Evolutionary conservation across 1,140 invertebrate species (phyloP), one percentile per base, ranked within the genome.

Genomic region (Laupala kohalensis): DNA sequence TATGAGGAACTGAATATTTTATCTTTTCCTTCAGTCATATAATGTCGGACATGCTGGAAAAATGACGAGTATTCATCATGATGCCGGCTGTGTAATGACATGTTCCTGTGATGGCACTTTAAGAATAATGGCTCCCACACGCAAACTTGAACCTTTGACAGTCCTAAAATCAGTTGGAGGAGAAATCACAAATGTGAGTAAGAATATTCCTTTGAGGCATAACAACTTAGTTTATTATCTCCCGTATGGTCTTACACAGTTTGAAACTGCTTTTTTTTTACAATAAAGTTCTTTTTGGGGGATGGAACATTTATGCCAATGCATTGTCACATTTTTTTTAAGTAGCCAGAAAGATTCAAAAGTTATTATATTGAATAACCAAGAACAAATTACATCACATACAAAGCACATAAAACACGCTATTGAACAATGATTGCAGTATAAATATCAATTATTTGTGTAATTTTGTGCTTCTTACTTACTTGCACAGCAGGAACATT

Each of bases 51-150:
- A 73, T 24, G 70, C 63, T 3, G 69, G 28, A 74, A 76, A 74
- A 67, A 78, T 82, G 64, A 81, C 77, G 5, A 78, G 78, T 3
- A 75, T 82, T 70, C 76, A 79, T 72, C 66, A 74, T 30, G 53
- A 76, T 66, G 69, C 72, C 23, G 80, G 80, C 12, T 78, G 77
- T 69, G 68, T 81, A 12, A 79, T 82, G 5, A 82, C 81, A 2
- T 77, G 77, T 73, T 81, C 80, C 4, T 75, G 76, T 53, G 81
- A 82, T 53, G 76, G 75, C 25, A 80, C 78, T 27, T 78, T 81
- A 5, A 74, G 77, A 75, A 77, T 82, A 73, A 76, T 71, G 19
- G 78, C 78, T 69, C 78, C 81, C 5, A 82, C 80, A 0, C 78
- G 81, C 74, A 79, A 78, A 62, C 80, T 80, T 9, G 75, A 75